Evolutionary conservation across 2,888 invertebrate genomes (phyloP).

Genomic region (Melanchra persicariae): DNA sequence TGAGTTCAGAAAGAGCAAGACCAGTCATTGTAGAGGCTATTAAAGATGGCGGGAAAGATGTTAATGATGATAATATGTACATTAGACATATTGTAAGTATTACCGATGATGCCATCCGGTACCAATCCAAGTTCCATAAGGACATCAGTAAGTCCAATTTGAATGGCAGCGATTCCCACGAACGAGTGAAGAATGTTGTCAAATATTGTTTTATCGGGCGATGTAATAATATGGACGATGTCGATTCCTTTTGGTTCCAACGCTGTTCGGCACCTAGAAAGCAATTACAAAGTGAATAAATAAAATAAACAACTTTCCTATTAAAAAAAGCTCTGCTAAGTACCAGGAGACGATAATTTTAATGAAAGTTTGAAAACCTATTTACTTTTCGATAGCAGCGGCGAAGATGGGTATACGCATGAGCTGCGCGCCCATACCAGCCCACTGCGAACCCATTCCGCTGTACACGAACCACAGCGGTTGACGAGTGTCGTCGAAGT

Average conservation of each 20-base stretch:
- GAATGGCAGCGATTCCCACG: constrained; percentile 89
- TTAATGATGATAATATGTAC: too few relatives aligned
- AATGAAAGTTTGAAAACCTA: neutral
- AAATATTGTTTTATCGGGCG: neutral
- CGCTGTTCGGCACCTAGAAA: constrained; percentile 79
- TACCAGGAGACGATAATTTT: neutral
- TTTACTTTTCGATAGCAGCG: constrained; percentile 86
- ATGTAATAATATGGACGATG: constrained; percentile 8
- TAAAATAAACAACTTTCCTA: too few relatives aligned
- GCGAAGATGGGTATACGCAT: constrained; percentile 92
- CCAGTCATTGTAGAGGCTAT: too few relatives aligned
- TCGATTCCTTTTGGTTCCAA: constrained; percentile 15
- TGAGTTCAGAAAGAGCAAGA: too few relatives aligned
- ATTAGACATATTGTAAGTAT: constrained; percentile 58
- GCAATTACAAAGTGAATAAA: neutral
- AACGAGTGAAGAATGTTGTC: constrained; percentile 89
- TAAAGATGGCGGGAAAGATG: too few relatives aligned
- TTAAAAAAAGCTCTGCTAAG: too few relatives aligned
- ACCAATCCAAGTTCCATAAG: constrained; percentile 89
- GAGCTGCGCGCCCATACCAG: too few relatives aligned
- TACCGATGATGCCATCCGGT: constrained; percentile 92
- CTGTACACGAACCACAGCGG: too few relatives aligned
- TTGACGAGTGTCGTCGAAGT: too few relatives aligned
- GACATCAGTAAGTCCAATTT: constrained; percentile 88
- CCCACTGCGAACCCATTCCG: too few relatives aligned